phyloP scores from a whole-genome alignment of 1,140 invertebrate species.

The Drosophila navojoa region DNA sequence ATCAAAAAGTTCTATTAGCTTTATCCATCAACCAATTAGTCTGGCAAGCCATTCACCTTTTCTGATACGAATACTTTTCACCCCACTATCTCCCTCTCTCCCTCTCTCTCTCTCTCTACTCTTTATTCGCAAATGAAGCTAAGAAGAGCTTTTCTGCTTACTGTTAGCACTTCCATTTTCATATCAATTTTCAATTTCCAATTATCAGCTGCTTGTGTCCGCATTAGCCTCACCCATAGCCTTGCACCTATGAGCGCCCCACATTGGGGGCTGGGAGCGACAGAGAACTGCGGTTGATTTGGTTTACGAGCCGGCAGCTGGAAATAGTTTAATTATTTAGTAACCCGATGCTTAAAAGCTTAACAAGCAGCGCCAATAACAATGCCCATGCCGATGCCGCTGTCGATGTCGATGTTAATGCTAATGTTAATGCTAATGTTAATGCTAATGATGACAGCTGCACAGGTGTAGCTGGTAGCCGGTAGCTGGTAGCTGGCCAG shows the following conservation, averaged over 20 bases:
- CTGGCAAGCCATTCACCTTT: no score
- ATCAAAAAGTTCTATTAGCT: no score
- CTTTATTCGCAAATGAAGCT: no score
- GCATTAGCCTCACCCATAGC: no score
- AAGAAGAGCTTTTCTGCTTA: no score
- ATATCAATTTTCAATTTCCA: conserved; percentile 22
- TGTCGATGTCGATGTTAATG: conserved; percentile 25
- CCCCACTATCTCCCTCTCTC: no score
- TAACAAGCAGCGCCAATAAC: conserved; percentile 52
- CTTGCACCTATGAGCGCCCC: no score
- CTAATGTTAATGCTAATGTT: conserved; percentile 34
- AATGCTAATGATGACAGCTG: conserved; percentile 28
- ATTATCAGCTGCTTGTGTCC: not conserved
- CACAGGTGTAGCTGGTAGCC: not conserved
- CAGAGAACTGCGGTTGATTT: conserved; percentile 53
- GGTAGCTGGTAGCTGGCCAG: not conserved
- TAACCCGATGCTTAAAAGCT: conserved; percentile 65
- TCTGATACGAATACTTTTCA: no score
- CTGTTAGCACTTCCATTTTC: conserved; percentile 9
- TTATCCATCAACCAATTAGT: no score
- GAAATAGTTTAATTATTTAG: conserved; percentile 76
- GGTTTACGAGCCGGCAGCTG: conserved; percentile 50
- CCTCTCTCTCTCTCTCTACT: no score
- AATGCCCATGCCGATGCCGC: no score
- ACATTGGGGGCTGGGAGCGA: not conserved